phyloP scores from a whole-genome alignment of 2,797 vertebrate genomes.

The Danio kyathit region DNA sequence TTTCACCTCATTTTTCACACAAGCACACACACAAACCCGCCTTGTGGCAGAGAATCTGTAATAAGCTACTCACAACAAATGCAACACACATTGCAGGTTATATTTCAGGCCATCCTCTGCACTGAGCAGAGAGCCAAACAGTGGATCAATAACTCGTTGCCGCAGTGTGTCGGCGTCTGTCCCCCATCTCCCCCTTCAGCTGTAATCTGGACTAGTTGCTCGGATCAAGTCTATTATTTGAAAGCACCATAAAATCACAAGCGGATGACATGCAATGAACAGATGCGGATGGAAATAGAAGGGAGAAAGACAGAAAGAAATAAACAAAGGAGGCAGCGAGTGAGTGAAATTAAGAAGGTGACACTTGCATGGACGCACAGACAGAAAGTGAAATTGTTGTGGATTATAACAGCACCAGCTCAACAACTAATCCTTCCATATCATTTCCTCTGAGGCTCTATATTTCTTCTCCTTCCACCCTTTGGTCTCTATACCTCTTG shows the following conservation, averaged over 20 bases:
- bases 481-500: neutral
- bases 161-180: conserved; percentile 28
- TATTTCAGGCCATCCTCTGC: conserved; percentile 9
- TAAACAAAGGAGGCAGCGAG: conserved; percentile 8
- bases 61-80: conserved; percentile 24
- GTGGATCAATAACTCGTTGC: conserved; percentile 46
- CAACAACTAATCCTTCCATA: conserved; percentile 32
- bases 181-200: conserved; percentile 1
- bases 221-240: conserved; percentile 38
- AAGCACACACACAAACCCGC: neutral
- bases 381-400: conserved; percentile 49
- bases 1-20: neutral
- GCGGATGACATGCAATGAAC: neutral
- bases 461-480: conserved; percentile 8
- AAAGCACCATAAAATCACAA: conserved; percentile 37
- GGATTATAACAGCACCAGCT: conserved; percentile 49
- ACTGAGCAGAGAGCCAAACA: conserved; percentile 26
- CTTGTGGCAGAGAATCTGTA: conserved; percentile 20
- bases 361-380: neutral
- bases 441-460: conserved; percentile 43
- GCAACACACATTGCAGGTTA: conserved; percentile 14
- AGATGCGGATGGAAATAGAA: neutral
- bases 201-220: conserved; percentile 17
- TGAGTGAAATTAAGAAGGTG: conserved; percentile 5
- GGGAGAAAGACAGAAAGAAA: neutral